Evolutionary conservation across 2,113 vertebrate species (phyloP).

Genomic region (Otus sunia): DNA sequence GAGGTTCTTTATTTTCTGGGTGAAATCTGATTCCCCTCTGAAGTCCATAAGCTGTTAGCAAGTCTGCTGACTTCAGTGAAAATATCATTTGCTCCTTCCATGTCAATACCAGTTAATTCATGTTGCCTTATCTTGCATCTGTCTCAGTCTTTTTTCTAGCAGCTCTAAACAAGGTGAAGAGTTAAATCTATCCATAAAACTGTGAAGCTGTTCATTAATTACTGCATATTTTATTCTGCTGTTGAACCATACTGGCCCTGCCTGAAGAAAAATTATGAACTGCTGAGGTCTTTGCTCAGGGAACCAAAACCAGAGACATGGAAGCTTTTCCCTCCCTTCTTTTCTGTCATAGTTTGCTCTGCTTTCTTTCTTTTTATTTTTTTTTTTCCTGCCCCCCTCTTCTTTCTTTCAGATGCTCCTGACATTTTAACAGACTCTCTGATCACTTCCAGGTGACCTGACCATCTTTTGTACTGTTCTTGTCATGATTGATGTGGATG

Average conservation of each 20-base stretch:
- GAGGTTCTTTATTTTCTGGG: neutral
- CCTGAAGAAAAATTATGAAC: slow-evolving; percentile 25
- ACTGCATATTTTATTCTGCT: slow-evolving; percentile 13
- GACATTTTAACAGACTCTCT: neutral
- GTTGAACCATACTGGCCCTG: neutral
- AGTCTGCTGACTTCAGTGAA: neutral
- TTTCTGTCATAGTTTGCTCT: neutral
- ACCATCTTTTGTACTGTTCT: neutral
- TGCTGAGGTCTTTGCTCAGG: neutral
- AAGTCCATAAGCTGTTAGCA: neutral
- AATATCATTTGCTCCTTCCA: neutral
- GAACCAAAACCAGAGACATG: neutral
- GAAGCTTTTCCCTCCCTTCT: neutral
- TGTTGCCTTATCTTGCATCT: neutral
- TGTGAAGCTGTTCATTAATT: slow-evolving; percentile 46
- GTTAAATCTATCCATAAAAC: slow-evolving; percentile 33
- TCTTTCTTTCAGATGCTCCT: neutral
- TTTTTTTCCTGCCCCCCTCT: neutral
- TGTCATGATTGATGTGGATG: neutral
- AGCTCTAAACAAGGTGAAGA: neutral
- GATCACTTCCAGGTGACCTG: neutral
- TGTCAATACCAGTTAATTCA: neutral
- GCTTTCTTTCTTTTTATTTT: neutral
- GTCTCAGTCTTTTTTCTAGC: neutral
- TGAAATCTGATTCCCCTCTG: neutral